Evolutionary conservation across 2,888 invertebrate genomes (phyloP), one percentile per base, ranked within the genome.

Genomic region (Drosophila meridiana): DNA sequence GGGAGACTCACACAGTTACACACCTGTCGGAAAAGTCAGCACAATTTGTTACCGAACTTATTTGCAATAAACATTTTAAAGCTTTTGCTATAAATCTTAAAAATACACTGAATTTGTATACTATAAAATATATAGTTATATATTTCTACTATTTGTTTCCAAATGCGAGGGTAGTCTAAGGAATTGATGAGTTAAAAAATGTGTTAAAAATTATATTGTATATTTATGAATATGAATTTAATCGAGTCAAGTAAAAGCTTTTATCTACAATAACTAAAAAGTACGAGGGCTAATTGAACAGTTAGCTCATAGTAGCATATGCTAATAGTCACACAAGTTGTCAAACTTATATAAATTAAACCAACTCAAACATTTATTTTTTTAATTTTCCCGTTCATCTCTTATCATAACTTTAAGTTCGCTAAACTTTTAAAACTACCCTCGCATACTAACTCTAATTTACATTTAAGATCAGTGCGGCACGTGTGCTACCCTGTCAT

Each of bases 1-100:
- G 30, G 53, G 26, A 38, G 13, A 8, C 14, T 43, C 14, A 56
- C 30, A 60, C 26, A 32, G 13, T 3, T 20, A 32, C 55, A 62
- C 55, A 70, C 69, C 68, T 87, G 85, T 78, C 84, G 87, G 85
- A 84, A 84, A 84, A 84, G 72, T 55, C 68, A 52, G 58, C 60
- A 61, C 56, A 63, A 63, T 50, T 66, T 50, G 55, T 57, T 30
- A 26, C 42, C 52, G 9, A 75, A 57, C 57, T 53, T 76, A 36
- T n/a, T 36, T 30, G 26, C 45, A 13, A 20, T 47, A 8, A 34
- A n/a, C 26, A 48, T 40, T 43, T 26, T 45, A 28, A 43, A 50
- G 20, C 30, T 40, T 42, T 47, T 57, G 47, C 48, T 42, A 34
- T 50, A 30, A 50, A 14, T 43, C 38, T 43, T 36, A 13, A 7